Conservation (phyloP, 2,113 vertebrate species). For the Morone saxatilis region DNA sequence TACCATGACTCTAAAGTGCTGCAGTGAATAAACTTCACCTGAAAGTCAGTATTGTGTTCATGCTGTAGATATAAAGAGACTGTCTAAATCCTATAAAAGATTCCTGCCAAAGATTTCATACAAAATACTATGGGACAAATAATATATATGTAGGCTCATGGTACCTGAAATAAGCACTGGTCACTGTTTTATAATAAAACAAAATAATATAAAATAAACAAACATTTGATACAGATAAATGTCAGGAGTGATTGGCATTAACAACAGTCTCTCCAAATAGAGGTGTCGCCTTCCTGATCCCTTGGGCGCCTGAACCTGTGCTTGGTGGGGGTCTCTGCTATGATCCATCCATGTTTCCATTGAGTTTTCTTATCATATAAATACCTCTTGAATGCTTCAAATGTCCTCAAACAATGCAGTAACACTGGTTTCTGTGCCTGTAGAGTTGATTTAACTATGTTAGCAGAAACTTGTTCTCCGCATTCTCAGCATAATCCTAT, state of each 20-base stretch:
- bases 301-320: background rate
- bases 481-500: conserved; percentile 46
- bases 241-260: background rate
- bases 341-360: background rate
- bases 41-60: background rate
- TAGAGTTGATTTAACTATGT: conserved; percentile 49
- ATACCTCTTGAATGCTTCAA: conserved; percentile 31
- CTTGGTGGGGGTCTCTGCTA: background rate
- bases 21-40: background rate
- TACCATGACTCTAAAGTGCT: background rate
- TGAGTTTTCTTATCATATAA: background rate
- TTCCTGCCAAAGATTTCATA: background rate
- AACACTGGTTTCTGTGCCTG: conserved; percentile 33
- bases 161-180: background rate
- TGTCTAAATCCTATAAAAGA: background rate
- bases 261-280: conserved; percentile 57
- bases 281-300: background rate
- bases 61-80: background rate
- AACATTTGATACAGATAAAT: background rate
- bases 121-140: background rate
- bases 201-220: background rate
- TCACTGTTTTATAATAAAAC: background rate
- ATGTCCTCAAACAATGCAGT: conserved; percentile 28
- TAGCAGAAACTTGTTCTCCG: conserved; percentile 43
- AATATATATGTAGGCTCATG: background rate